A percentile compares a stretch with the other conserved stretches of the same genome.
Evolutionary conservation across 2,113 vertebrate species (phyloP).

Genomic region (Emydura subglobosa): DNA sequence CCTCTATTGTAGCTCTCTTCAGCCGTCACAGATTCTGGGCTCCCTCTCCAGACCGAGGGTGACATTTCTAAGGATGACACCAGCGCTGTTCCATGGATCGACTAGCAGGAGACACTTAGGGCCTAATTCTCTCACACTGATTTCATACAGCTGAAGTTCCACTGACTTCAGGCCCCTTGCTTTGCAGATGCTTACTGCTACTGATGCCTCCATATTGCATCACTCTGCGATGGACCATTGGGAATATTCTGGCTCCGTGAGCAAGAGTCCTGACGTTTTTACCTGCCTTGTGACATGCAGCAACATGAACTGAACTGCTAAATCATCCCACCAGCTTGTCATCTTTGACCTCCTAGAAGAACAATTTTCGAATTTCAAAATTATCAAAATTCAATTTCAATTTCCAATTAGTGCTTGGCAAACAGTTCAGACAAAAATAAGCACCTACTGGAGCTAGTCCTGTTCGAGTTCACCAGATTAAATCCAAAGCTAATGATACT

Average conservation of each 20-base stretch:
- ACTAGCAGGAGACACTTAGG: background rate
- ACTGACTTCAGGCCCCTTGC: background rate
- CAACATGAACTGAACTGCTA: background rate
- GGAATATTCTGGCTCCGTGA: background rate
- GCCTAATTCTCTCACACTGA: background rate
- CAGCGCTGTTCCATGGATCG: background rate
- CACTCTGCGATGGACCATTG: background rate
- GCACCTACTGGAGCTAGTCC: background rate
- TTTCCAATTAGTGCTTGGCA: background rate
- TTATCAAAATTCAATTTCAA: too few relatives aligned
- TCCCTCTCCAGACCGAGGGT: background rate
- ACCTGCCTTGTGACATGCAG: background rate
- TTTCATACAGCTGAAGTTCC: background rate
- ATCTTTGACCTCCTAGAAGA: background rate
- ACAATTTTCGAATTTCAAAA: too few relatives aligned
- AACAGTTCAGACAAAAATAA: background rate
- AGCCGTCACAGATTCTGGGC: background rate
- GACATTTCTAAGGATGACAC: background rate
- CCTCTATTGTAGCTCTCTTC: background rate
- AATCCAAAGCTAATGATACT: background rate
- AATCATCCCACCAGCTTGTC: background rate
- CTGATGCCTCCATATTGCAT: background rate
- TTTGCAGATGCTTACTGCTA: background rate
- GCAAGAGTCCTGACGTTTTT: background rate
- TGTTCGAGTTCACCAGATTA: background rate